Evolutionary conservation across 2,888 invertebrate species (phyloP).

Genomic region (Neocrepidodera transversa): DNA sequence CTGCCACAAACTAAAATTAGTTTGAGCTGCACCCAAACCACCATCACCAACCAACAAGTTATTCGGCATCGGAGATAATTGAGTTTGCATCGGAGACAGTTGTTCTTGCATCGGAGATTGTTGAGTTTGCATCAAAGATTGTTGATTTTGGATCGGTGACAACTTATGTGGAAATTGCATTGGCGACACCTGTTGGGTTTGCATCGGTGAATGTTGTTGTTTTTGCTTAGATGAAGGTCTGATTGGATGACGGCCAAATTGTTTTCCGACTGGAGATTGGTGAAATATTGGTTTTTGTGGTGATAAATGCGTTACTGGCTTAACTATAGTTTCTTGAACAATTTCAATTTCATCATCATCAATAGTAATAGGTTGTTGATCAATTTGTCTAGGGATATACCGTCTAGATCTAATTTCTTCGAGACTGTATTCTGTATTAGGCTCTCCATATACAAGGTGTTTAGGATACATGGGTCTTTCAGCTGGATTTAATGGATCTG

Average conservation of each 20-base stretch:
- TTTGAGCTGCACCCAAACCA: neutral
- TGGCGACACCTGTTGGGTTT: neutral
- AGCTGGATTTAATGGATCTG: constrained; percentile 68
- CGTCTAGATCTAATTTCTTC: constrained; percentile 75
- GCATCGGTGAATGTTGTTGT: neutral
- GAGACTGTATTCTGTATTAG: constrained; percentile 74
- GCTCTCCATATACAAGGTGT: constrained; percentile 67
- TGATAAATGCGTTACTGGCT: neutral
- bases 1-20: constrained; percentile 34
- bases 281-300: neutral
- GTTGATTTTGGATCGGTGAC: neutral
- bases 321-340: constrained; percentile 34
- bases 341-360: constrained; percentile 34
- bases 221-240: neutral
- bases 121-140: neutral
- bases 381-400: neutral
- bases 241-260: neutral
- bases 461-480: constrained; percentile 73
- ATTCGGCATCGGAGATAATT: neutral
- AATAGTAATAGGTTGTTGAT: constrained; percentile 13
- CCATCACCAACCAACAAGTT: no score
- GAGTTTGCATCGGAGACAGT: neutral
- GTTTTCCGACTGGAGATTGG: neutral
- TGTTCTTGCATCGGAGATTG: neutral
- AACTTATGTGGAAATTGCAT: neutral